These are phyloP conservation scores for Xanthorhoe designata DNA, from an alignment of 2,888 invertebrate genomes.

Conservation along the genomic window DNA sequence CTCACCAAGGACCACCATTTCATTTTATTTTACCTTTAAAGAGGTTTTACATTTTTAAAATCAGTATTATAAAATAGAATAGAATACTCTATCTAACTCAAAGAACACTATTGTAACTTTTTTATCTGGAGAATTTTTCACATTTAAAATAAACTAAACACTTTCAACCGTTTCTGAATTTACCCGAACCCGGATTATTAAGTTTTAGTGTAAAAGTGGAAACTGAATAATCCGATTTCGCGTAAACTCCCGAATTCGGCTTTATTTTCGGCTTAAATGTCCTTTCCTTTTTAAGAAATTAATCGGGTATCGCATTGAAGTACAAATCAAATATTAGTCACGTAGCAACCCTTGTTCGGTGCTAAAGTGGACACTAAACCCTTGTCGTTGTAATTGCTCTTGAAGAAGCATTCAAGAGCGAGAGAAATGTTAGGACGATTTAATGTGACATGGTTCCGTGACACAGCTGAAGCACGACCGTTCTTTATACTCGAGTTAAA, in stretches of 20 bases:
- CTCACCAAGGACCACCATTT: no score
- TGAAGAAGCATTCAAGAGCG: slow-evolving; percentile 7
- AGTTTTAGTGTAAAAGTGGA: no score
- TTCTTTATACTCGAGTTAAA: neutral
- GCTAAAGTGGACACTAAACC: slow-evolving; percentile 24
- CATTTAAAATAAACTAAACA: no score
- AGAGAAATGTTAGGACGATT: slow-evolving; percentile 9
- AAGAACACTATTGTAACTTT: no score
- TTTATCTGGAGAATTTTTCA: no score
- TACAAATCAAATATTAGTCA: slow-evolving; percentile 32
- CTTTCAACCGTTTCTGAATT: no score
- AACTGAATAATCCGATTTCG: no score
- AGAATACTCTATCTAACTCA: no score
- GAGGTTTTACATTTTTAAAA: no score
- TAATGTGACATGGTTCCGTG: slow-evolving; percentile 21
- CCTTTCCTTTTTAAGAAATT: slow-evolving; percentile 3
- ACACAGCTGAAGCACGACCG: slow-evolving; percentile 1
- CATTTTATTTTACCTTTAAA: no score
- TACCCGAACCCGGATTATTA: no score
- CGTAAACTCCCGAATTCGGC: neutral
- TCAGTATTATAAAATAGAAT: no score
- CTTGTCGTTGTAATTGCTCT: slow-evolving; percentile 27
- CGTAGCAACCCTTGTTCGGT: slow-evolving; percentile 26
- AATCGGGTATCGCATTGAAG: slow-evolving; percentile 22
- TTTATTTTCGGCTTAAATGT: neutral